Evolutionary conservation across 30 jellyfish, hydroid and myxozoan genomes (phyloP).

Genomic region (Turritopsis dohrnii): DNA sequence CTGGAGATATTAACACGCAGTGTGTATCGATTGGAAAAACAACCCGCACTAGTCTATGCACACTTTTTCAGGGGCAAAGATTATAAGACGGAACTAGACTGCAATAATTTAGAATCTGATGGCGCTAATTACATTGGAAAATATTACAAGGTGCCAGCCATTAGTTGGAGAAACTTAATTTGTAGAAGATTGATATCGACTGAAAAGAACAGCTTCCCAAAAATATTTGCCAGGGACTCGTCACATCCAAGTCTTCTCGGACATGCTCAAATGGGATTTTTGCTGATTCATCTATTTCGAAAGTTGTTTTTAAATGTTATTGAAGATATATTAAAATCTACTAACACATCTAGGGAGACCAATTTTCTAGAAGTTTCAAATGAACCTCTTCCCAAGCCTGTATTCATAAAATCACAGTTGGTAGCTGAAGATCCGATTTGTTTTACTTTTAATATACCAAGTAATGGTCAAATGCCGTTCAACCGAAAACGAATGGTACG

Average conservation of each 20-base stretch:
- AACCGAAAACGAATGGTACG: constrained; percentile 54
- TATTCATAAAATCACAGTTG: constrained; percentile 55
- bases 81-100: constrained; percentile 65
- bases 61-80: constrained; percentile 95
- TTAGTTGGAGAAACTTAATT: constrained; percentile 78
- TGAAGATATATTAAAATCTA: constrained; percentile 24
- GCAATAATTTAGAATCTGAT: constrained; percentile 84
- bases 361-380: constrained; percentile 42
- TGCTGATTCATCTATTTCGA: constrained; percentile 72
- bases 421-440: constrained; percentile 71
- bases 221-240: constrained; percentile 69
- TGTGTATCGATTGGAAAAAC: constrained; percentile 49
- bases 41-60: constrained; percentile 75
- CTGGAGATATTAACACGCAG: constrained; percentile 69
- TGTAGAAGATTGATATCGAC: constrained; percentile 61
- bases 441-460: constrained; percentile 82
- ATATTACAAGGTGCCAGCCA: constrained; percentile 71
- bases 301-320: constrained; percentile 59
- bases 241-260: constrained; percentile 95
- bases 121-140: constrained; percentile 74
- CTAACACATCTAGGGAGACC: not conserved
- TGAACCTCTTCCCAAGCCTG: constrained; percentile 63
- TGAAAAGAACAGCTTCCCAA: constrained; percentile 58
- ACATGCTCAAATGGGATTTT: constrained; percentile 88
- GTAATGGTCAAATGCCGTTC: constrained; percentile 73